phyloP scores from a whole-genome alignment of 2,797 vertebrate genomes.

The Podargus strigoides region DNA sequence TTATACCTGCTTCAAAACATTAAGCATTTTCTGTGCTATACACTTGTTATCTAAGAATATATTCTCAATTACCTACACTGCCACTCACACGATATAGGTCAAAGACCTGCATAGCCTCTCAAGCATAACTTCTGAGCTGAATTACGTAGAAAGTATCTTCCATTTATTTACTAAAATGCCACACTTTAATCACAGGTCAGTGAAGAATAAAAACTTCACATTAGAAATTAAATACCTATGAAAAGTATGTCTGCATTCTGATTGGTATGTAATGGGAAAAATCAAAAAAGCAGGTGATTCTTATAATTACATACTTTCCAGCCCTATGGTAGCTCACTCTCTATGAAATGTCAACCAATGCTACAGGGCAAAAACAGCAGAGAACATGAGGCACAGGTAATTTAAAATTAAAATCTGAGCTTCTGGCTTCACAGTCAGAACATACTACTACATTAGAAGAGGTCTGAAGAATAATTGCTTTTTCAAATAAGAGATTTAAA shows the following conservation, averaged over 20 bases:
- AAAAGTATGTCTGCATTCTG: constrained; percentile 46
- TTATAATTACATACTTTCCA: constrained; percentile 69
- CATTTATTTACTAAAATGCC: constrained; percentile 71
- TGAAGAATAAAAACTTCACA: constrained; percentile 71
- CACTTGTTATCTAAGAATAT: constrained; percentile 9
- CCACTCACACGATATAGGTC: background rate
- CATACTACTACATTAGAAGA: constrained; percentile 7
- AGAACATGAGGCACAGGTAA: constrained; percentile 49
- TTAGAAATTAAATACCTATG: constrained; percentile 64
- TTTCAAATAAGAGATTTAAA: constrained; percentile 39
- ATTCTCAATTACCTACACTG: constrained; percentile 27
- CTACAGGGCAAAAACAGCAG: constrained; percentile 63
- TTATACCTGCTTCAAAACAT: background rate
- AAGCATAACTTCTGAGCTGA: constrained; percentile 36
- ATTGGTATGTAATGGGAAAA: constrained; percentile 64
- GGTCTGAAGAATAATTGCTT: constrained; percentile 20
- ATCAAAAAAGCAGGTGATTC: constrained; percentile 66
- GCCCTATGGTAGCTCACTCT: constrained; percentile 46
- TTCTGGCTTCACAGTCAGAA: background rate
- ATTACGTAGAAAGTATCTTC: constrained; percentile 50
- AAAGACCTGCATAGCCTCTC: constrained; percentile 25
- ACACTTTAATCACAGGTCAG: constrained; percentile 69
- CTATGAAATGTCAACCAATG: constrained; percentile 77
- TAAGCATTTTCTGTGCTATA: background rate
- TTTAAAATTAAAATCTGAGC: constrained; percentile 64